Conservation (phyloP, 2,113 vertebrate genomes). For the Etheostoma spectabile region DNA sequence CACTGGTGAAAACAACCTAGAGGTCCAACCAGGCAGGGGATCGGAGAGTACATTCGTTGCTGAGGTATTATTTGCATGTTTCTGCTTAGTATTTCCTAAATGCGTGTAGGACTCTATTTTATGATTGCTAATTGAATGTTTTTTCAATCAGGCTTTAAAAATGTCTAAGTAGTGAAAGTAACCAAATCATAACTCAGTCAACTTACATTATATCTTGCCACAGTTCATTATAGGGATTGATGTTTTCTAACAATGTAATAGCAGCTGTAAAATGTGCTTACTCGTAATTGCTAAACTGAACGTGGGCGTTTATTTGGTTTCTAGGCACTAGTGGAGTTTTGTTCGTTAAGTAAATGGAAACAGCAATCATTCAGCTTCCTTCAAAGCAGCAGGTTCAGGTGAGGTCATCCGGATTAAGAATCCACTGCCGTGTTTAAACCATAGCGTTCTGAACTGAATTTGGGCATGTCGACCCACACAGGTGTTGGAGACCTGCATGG, state of each 20-base stretch:
- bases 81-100: background rate
- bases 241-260: background rate
- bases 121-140: background rate
- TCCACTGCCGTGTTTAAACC: background rate
- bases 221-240: background rate
- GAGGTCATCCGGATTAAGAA: constrained; percentile 24
- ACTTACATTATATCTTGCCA: background rate
- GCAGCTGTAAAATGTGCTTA: background rate
- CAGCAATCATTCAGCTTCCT: constrained; percentile 93
- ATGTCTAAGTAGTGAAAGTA: background rate
- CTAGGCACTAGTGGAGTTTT: constrained; percentile 93
- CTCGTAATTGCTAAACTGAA: background rate
- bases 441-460: background rate
- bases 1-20: constrained; percentile 94
- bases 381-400: constrained; percentile 98
- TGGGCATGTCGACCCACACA: constrained; percentile 54
- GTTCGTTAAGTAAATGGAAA: constrained; percentile 93
- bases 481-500: constrained; percentile 93
- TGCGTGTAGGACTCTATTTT: background rate
- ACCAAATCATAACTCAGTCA: background rate
- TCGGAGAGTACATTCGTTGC: constrained; percentile 92
- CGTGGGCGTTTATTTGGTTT: constrained; percentile 2
- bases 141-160: background rate
- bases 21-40: constrained; percentile 91
- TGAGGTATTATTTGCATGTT: constrained; percentile 81